A percentile compares a stretch with the other conserved stretches of the same genome.
Conservation (phyloP, 2,797 vertebrate genomes). For the Acanthopagrus latus region DNA sequence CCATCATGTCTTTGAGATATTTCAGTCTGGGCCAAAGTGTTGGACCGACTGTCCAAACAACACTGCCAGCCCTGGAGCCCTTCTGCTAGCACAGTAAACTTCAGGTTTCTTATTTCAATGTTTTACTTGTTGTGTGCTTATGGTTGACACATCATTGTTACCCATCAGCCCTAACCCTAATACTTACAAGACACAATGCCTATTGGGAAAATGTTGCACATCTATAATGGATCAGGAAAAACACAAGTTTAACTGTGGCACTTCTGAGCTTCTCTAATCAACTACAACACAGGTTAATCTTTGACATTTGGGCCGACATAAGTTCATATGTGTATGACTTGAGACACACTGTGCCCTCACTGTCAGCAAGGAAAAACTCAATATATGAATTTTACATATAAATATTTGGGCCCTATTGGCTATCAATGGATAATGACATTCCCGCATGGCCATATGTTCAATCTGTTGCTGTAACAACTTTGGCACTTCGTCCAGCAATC, state of each 20-base stretch:
- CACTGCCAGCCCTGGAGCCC: not conserved
- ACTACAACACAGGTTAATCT: not conserved
- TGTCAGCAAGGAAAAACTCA: not conserved
- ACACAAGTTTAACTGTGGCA: not conserved
- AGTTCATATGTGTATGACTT: not conserved
- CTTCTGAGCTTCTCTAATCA: not conserved
- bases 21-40: not conserved
- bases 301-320: not conserved
- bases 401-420: conserved; percentile 8
- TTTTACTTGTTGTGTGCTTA: not conserved
- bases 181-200: not conserved
- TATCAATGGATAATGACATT: conserved; percentile 29
- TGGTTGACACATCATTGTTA: too few species aligned
- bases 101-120: not conserved
- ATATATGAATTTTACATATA: too few species aligned
- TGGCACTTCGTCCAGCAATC: conserved; percentile 19
- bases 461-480: conserved; percentile 17
- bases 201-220: too few species aligned
- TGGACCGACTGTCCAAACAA: not conserved
- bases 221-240: not conserved
- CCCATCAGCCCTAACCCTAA: not conserved
- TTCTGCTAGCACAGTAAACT: not conserved
- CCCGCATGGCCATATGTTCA: conserved; percentile 16
- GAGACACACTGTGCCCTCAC: not conserved
- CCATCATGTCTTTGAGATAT: not conserved